phyloP scores from a whole-genome alignment of 1,140 invertebrate genomes.

The Pachyrhynchus sulphureomaculatus region DNA sequence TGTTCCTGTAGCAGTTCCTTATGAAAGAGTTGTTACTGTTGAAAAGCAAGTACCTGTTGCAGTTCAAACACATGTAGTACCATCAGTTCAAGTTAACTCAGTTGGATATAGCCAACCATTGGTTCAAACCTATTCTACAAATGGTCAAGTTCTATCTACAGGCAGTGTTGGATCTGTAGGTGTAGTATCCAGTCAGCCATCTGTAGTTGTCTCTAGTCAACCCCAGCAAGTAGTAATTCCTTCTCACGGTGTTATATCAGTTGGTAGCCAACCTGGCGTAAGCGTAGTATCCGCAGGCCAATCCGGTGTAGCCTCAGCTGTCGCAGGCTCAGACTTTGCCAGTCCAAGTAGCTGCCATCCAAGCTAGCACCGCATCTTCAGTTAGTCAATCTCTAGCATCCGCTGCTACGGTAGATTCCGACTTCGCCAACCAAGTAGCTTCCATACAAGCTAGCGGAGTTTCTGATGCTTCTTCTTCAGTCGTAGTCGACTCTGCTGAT shows the following conservation, averaged over 20 bases:
- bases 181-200: not conserved
- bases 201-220: not conserved
- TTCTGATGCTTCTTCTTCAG: not conserved
- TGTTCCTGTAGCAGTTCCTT: slow-evolving; percentile 24
- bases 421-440: slow-evolving; percentile 14
- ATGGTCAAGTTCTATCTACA: not conserved
- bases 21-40: slow-evolving; percentile 15
- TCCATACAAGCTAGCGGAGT: not conserved
- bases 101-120: no score
- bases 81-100: slow-evolving; percentile 6
- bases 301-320: not conserved
- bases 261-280: not conserved
- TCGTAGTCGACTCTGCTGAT: not conserved
- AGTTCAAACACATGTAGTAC: not conserved
- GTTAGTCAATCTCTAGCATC: not conserved
- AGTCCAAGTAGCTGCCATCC: not conserved
- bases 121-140: not conserved
- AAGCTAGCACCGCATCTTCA: not conserved
- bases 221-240: not conserved
- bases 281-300: not conserved
- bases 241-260: not conserved
- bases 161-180: not conserved
- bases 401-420: not conserved
- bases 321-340: not conserved
- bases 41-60: slow-evolving; percentile 21